These are phyloP conservation scores for Lypha dubia DNA, from an alignment of 2,888 invertebrate genomes.

Conservation along the genomic window DNA sequence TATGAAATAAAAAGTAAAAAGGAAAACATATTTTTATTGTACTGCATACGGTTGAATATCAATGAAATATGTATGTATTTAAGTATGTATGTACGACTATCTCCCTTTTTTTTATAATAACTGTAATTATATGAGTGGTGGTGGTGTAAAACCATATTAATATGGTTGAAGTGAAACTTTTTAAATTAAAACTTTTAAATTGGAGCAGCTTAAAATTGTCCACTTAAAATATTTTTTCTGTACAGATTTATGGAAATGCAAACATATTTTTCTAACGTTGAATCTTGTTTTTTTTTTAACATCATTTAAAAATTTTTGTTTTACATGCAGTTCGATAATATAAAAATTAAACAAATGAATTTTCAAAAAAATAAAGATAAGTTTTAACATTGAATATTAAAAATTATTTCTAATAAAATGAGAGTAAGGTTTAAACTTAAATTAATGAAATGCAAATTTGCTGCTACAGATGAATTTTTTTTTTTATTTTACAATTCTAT, in stretches of 20 bases:
- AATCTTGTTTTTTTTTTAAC: neutral
- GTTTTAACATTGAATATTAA: too few species aligned
- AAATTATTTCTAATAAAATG: too few species aligned
- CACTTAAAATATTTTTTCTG: conserved; percentile 26
- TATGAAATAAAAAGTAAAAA: neutral
- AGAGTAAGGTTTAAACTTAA: too few species aligned
- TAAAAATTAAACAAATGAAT: too few species aligned
- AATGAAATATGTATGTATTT: conserved; percentile 34
- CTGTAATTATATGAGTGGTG: neutral
- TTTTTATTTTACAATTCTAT: too few species aligned
- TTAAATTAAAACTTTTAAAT: neutral
- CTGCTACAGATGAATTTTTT: too few species aligned
- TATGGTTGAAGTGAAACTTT: neutral
- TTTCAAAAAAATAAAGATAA: too few species aligned
- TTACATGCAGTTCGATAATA: neutral
- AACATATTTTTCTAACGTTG: neutral
- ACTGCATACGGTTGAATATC: conserved; percentile 32
- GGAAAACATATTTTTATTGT: neutral
- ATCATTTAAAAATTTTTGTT: neutral
- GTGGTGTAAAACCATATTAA: neutral
- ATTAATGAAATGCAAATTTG: too few species aligned
- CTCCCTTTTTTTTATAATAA: too few species aligned
- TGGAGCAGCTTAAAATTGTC: conserved; percentile 16
- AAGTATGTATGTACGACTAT: too few species aligned
- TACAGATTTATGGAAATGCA: neutral